Percentiles rank a stretch among this genome's conserved stretches.
Evolutionary conservation across 1,140 invertebrate species (phyloP).

Genomic region (Battus philenor): DNA sequence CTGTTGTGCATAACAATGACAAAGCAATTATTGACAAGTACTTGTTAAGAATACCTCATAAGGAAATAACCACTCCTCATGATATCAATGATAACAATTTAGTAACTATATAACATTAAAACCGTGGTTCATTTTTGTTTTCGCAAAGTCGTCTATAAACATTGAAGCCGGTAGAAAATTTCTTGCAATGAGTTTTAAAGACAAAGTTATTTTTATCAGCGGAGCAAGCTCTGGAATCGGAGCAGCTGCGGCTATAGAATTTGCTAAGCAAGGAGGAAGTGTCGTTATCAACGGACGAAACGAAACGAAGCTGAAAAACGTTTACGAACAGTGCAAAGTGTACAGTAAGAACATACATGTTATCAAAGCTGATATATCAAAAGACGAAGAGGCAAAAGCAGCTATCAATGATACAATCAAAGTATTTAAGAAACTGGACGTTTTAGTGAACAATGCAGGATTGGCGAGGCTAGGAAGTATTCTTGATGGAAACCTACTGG

Average conservation of each 20-base stretch:
- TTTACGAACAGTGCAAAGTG: slow-evolving; percentile 76
- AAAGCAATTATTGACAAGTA: too few relatives aligned
- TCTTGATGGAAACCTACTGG: slow-evolving; percentile 79
- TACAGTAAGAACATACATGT: slow-evolving; percentile 63
- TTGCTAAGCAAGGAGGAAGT: slow-evolving; percentile 83
- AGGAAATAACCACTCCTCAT: too few relatives aligned
- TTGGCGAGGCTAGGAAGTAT: slow-evolving; percentile 80
- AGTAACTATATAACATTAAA: too few relatives aligned
- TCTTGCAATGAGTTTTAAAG: slow-evolving; percentile 38
- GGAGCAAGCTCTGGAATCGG: slow-evolving; percentile 92
- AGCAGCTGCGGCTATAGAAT: slow-evolving; percentile 82
- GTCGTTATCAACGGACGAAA: slow-evolving; percentile 85
- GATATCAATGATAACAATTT: too few relatives aligned
- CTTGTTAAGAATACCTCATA: too few relatives aligned
- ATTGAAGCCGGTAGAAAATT: too few relatives aligned
- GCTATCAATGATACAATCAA: slow-evolving; percentile 77
- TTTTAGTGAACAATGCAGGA: slow-evolving; percentile 86
- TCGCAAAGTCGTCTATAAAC: too few relatives aligned
- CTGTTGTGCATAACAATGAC: too few relatives aligned
- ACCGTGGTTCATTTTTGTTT: too few relatives aligned
- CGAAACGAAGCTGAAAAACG: slow-evolving; percentile 63
- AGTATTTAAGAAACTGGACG: slow-evolving; percentile 77
- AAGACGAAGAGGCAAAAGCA: slow-evolving; percentile 77
- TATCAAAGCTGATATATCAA: slow-evolving; percentile 78
- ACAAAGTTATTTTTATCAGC: slow-evolving; percentile 81